Conservation (phyloP, 2,797 vertebrate genomes). For the Muscicapa comitata region DNA sequence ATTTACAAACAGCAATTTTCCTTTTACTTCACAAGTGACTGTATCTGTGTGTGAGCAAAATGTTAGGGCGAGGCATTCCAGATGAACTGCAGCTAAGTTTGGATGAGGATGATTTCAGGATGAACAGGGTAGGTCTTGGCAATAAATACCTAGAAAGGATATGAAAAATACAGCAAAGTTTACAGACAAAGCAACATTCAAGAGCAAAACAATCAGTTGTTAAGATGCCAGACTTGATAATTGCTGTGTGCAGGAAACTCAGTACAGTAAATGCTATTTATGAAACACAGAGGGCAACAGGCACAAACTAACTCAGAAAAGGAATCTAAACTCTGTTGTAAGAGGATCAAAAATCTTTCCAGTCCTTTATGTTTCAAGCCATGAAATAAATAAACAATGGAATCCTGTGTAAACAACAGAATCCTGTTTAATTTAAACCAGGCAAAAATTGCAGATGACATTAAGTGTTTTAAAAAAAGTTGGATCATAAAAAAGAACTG, state of each 20-base stretch:
- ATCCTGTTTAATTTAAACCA: background rate
- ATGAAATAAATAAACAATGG: background rate
- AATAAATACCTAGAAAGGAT: slow-evolving; percentile 89
- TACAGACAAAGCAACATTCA: slow-evolving; percentile 30
- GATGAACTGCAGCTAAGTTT: slow-evolving; percentile 83
- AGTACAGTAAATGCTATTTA: background rate
- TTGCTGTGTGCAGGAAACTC: background rate
- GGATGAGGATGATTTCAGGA: slow-evolving; percentile 89
- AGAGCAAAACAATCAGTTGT: background rate
- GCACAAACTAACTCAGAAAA: background rate
- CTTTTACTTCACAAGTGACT: slow-evolving; percentile 85
- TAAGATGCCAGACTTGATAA: background rate
- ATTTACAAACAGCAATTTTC: slow-evolving; percentile 59
- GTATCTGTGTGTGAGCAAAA: slow-evolving; percentile 87
- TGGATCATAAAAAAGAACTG: background rate
- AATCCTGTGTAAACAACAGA: background rate
- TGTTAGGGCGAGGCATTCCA: slow-evolving; percentile 82
- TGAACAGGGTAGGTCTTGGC: slow-evolving; percentile 93
- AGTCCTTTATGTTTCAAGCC: background rate
- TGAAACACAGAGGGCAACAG: background rate
- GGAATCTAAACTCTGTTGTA: background rate
- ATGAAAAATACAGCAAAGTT: slow-evolving; percentile 42
- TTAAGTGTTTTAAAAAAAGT: background rate
- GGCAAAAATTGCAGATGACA: background rate
- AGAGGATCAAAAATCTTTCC: background rate